Evolutionary conservation across 2,113 vertebrate genomes (phyloP), one percentile per base, ranked within the genome.

Genomic region (Cathartes aura): DNA sequence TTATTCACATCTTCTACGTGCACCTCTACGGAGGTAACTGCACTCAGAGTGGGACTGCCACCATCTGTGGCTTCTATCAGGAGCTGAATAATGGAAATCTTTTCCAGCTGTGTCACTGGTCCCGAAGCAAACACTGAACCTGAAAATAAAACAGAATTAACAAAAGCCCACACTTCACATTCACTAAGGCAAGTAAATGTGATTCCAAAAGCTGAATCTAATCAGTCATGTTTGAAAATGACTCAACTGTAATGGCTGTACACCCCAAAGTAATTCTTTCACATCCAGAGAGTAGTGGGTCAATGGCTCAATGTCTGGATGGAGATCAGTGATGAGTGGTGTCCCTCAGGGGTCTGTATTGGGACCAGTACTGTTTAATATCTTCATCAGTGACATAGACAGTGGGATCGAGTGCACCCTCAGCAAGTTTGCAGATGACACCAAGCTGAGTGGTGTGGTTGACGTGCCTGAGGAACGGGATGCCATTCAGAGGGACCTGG

Each of bases 1-100:
- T 99, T 98, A 60, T 99, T 99, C 82, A 96, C 56, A 89, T 99
- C 99, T 79, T 98, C 92, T 73, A 99, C 21, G 5, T 97, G 87
- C 76, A 99, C 94, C 6, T 99, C 98, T 82, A 99, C 30, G 7
- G 98, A 97, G 16, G 98, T 95, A 59, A 99, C 91, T 7, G 98
- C 98, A 36, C 92, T 98, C 70, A 98, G 97, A 27, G 97, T 43
- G 10, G 99, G 99, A 89, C 97, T 96, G 45, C 99, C 99, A 75
- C 97, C 96, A 64, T 99, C 99, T 29, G 59, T 95, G 32, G 99
- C 99, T 97, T 99, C 99, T 48, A 99, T 97, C 50, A 99, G 95
- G 52, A 99, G 97, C 58, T 85, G 98, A 90, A 99, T n/a, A 50
- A 93, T 38, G 66, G 98, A 97, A 93, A 71, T 94, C 62, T 98